Base-by-base conservation (phyloP, 2,797 vertebrate genomes). In the Arremon brunneinucha region DNA sequence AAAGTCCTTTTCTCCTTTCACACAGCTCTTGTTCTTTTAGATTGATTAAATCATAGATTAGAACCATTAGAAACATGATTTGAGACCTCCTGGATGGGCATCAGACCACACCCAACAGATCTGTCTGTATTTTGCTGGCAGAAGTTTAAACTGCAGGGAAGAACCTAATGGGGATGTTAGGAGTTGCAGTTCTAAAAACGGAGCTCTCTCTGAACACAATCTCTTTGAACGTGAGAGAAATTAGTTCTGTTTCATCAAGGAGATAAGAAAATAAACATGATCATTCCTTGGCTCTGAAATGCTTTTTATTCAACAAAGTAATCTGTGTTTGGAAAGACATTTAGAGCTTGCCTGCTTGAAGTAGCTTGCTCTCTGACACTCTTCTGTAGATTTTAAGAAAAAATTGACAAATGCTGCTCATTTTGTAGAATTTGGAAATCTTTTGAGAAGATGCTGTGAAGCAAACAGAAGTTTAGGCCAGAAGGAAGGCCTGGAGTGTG, bases 251-350 rank as follows among this genome's bases (percentile, higher is more conserved):
- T 95, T 94, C 74, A 67, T 86, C 87, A 92, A 86, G 80, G 92
- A 91, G 87, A 88, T 91, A 94, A 95, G 89, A 94, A 95, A 94
- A 94, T 84, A 96, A 95, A 93, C 69, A 67, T 7, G 67, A 72
- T 79, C 37, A 23, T 96, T 94, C 83, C 84, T 96, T 93, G 94
- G 87, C 89, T 91, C 84, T 78, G 80, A 95, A 94, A 88, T 67
- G 44, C 68, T 86, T 92, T 94, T 92, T 86, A 83, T 94, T 83
- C 60, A 72, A 68, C 82, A 78, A 74, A 96, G 79, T 67, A 75
- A 92, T 88, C 63, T 88, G 39, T 96, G 12, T 68, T 85, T 81
- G 76, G 74, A 92, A 89, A 72, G 65, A 81, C 32, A 39, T 86
- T 78, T 86, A 76, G 82, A 83, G 34, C 37, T 91, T 0, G 3